These are phyloP conservation scores for Saccopteryx bilineata DNA, from an alignment of 2,113 vertebrate genomes.

Conservation along the genomic window DNA sequence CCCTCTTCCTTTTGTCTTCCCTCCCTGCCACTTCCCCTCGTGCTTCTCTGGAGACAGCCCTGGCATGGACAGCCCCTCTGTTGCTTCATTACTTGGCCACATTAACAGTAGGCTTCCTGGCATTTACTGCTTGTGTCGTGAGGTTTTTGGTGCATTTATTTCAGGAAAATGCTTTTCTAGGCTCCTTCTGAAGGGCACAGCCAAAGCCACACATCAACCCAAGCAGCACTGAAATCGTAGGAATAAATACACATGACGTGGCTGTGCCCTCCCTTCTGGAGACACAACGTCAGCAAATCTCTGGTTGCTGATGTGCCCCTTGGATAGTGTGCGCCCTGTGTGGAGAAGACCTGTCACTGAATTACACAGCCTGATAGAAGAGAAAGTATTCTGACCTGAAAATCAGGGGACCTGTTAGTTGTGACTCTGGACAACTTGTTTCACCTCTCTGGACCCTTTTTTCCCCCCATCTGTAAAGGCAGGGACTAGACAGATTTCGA, in stretches of 20 bases:
- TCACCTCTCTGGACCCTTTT: neutral
- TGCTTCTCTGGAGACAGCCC: neutral
- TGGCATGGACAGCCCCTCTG: neutral
- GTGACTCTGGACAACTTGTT: neutral
- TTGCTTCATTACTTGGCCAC: neutral
- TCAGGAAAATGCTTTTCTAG: neutral
- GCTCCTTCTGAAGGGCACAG: neutral
- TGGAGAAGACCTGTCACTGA: neutral
- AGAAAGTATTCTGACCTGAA: neutral
- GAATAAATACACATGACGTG: neutral
- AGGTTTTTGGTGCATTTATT: neutral
- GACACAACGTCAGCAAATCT: neutral
- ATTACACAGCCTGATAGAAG: neutral
- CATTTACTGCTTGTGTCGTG: neutral
- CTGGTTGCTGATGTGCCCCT: neutral
- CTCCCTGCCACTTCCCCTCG: neutral
- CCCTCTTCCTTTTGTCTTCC: neutral
- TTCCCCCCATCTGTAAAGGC: neutral
- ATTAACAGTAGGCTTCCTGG: neutral
- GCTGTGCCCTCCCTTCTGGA: neutral
- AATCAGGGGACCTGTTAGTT: neutral
- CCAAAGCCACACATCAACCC: neutral
- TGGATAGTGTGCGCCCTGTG: accelerated
- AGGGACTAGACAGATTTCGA: neutral
- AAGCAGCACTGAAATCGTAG: neutral